Evolutionary conservation across 2,797 vertebrate genomes (phyloP).

Genomic region (Chaunax sp.): DNA sequence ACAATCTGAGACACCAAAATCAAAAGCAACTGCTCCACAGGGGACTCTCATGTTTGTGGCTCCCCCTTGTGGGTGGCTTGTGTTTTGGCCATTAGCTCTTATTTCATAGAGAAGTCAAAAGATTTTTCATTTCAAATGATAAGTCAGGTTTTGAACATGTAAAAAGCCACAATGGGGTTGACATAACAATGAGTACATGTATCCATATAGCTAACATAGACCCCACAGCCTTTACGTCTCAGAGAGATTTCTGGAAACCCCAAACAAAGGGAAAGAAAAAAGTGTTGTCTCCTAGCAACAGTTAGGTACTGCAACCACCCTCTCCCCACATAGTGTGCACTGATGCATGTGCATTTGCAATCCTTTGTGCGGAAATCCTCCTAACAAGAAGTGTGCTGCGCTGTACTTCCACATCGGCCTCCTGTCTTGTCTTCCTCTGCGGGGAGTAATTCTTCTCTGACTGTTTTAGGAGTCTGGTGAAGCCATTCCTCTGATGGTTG

Average conservation of each 20-base stretch:
- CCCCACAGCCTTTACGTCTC: constrained; percentile 11
- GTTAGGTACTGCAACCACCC: constrained; percentile 61
- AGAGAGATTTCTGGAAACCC: constrained; percentile 58
- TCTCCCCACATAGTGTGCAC: constrained; percentile 48
- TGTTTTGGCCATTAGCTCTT: background rate
- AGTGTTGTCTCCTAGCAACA: constrained; percentile 85
- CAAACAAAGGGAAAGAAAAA: constrained; percentile 81
- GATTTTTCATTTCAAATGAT: constrained; percentile 4
- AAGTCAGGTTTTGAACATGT: background rate
- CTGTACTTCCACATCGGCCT: constrained; percentile 3
- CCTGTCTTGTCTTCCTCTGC: constrained; percentile 10
- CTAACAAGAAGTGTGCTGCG: constrained; percentile 20
- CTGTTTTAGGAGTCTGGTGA: constrained; percentile 89
- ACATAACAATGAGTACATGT: background rate
- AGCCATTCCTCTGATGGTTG: constrained; percentile 95
- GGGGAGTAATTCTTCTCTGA: constrained; percentile 28
- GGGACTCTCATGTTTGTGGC: constrained; percentile 46
- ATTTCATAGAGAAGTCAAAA: constrained; percentile 7
- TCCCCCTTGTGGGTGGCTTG: constrained; percentile 68
- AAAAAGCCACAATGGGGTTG: background rate
- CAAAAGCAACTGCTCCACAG: constrained; percentile 7
- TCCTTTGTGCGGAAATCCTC: constrained; percentile 41
- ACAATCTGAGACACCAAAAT: background rate
- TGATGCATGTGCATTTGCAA: constrained; percentile 42
- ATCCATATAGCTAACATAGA: background rate